Evolutionary conservation across 2,888 invertebrate species (phyloP).

Genomic region (Cephus spinipes): DNA sequence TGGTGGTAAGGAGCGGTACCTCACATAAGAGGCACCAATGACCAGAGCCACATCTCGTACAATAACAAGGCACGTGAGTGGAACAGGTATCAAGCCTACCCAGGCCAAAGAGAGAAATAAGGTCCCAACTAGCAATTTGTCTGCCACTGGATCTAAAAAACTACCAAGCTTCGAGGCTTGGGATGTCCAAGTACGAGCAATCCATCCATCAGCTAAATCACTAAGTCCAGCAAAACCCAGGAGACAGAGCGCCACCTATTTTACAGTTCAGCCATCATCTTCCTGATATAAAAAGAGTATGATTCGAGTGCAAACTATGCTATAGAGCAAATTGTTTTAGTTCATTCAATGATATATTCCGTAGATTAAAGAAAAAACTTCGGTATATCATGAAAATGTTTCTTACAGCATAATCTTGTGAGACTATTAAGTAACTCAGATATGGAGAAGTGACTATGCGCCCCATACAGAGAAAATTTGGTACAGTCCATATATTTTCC

Average conservation of each 20-base stretch:
- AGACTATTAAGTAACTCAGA: conserved; percentile 88
- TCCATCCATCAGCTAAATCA: conserved; percentile 97
- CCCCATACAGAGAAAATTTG: conserved; percentile 88
- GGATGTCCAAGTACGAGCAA: conserved; percentile 90
- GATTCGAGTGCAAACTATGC: background rate
- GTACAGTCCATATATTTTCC: conserved; percentile 94
- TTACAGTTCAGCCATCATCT: conserved; percentile 11
- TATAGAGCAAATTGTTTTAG: background rate
- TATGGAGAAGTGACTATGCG: conserved; percentile 90
- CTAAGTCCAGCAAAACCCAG: conserved; percentile 90
- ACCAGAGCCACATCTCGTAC: conserved; percentile 86
- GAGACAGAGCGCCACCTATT: conserved; percentile 79
- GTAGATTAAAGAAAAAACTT: background rate
- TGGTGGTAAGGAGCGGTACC: conserved; percentile 89
- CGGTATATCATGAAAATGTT: background rate
- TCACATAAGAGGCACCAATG: conserved; percentile 87
- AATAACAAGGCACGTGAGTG: conserved; percentile 85
- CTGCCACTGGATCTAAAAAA: conserved; percentile 96
- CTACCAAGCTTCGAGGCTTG: conserved; percentile 95
- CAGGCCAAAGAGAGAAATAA: conserved; percentile 89
- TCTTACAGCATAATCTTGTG: conserved; percentile 76
- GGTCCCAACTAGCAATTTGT: conserved; percentile 92
- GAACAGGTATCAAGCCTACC: conserved; percentile 85
- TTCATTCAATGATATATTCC: background rate
- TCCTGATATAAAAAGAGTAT: background rate